Base-by-base conservation (phyloP, 2,888 invertebrate genomes). In the Ophioninae sp. region DNA sequence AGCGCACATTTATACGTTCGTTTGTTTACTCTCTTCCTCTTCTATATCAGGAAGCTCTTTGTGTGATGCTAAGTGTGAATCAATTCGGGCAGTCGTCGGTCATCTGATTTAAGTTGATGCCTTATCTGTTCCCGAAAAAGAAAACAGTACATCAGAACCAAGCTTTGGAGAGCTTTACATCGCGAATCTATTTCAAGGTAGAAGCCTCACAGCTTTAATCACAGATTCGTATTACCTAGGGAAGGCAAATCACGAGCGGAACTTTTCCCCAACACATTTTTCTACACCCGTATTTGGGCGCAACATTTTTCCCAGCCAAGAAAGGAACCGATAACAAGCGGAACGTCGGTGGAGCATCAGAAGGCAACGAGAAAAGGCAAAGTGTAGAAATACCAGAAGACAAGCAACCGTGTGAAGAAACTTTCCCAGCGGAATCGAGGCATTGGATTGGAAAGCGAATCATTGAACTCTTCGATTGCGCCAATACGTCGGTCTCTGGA, bases 361-460 rank as follows among this genome's bases (percentile, higher is more conserved):
- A 51, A 51, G 51, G 13, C 13, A 20, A n/a, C 59, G 59, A 20
- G 20, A 22, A 63, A 30, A 6, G 6, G 13, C 13, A 63, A 3
- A 30, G 30, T 30, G 7, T 63, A 22, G 10, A 3, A 10, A 2
- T 63, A 63, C 10, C 37, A 64, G 8, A 37, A 64, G 37, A 64
- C 17, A 61, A 22, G 10, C 58, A 22, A 41, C 20, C 20, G 0
- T 59, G 71, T 37, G 20, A 72, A 61, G 17, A 59, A 39, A 72
- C 39, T 58, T 71, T 58, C 69, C 9, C 20, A 58, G 30, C 30
- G 9, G 37, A 30, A 71, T 58, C 17, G 8, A 37, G 3, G 30
- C 30, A 17, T 7, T 22, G 20, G 69, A 72, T 39, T 59, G 72
- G 39, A 72, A 30, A 44, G 13, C 37, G 10, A 37, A 72, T 59